A percentile compares a stretch with the other conserved stretches of the same genome.
These are phyloP conservation scores for Pluvianellus socialis DNA, from an alignment of 2,113 vertebrate genomes.

Conservation along the genomic window DNA sequence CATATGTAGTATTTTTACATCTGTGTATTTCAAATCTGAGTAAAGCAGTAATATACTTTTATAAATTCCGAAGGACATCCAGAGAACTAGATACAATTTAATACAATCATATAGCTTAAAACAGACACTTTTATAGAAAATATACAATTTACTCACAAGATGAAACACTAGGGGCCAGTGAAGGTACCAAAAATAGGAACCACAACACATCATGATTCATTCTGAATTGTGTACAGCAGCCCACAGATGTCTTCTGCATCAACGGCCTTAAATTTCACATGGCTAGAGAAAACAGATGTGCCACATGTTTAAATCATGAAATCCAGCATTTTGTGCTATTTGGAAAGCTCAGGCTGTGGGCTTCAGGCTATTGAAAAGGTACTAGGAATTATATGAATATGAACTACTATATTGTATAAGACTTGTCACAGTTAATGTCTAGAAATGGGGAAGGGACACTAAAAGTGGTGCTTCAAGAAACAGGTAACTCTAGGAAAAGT, in stretches of 20 bases:
- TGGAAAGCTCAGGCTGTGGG: not conserved
- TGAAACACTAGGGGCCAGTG: not conserved
- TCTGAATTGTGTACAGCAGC: not conserved
- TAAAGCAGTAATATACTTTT: not conserved
- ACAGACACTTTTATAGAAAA: not conserved
- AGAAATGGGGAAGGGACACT: not conserved
- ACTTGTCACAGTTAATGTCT: not conserved
- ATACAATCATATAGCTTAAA: not conserved
- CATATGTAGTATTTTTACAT: not conserved
- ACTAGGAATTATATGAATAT: not conserved
- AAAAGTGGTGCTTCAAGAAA: not conserved
- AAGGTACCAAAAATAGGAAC: not conserved
- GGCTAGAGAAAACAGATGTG: not conserved
- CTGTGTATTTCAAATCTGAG: not conserved
- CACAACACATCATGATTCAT: not conserved
- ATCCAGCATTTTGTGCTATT: not conserved
- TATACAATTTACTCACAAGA: not conserved
- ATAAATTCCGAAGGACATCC: not conserved
- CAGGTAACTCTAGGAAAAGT: not conserved
- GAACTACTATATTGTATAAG: not conserved
- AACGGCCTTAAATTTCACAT: not conserved
- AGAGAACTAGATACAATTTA: not conserved
- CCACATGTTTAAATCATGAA: not conserved
- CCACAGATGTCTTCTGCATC: not conserved
- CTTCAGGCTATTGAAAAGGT: not conserved